Base-by-base conservation (phyloP, 2,113 vertebrate species). In the Lucifuga dentata region DNA sequence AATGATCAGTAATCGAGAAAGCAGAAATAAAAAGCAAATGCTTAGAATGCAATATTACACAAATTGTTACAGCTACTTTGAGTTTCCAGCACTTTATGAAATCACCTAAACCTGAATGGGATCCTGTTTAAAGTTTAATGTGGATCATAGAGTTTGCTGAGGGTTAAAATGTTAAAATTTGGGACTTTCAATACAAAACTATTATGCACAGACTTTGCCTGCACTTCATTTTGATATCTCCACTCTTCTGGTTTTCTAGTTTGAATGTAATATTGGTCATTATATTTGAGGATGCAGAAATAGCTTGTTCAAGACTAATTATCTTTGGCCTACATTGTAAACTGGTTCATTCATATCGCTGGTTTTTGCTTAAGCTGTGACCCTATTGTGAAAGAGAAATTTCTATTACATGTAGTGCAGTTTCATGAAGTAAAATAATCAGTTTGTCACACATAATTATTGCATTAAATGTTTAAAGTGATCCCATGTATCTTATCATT, bases 311-410 rank as follows among this genome's bases (percentile, higher is more conserved):
- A 78, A 50, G 67, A 17, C 87, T 80, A 81, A 90, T 90, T 89
- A 89, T 88, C 85, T 67, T 51, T 61, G 82, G 69, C 89, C 87
- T 84, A 89, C 66, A 85, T 88, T 82, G 55, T 79, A 88, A 88
- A 71, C 81, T 81, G 75, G 73, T 85, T 82, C 59, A 81, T 57
- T 80, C 53, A 41, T 58, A 59, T 51, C 19, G 17, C 24, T 55
- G 19, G 15, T 80, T 76, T 57, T 70, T 11, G 8, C 69, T 80
- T 46, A 39, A 68, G 49, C 35, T 79, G 38, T 81, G 86, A 78
- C 86, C 76, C 66, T 69, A 57, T 88, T 86, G 82, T 70, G 36
- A 68, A 29, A 44, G 40, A 66, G 21, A 29, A 56, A 32, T 38
- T 49, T 48, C n/a, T 74, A 38, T 68, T 63, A n/a, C n/a, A 72